Percentiles rank a stretch among this genome's conserved stretches.
These are phyloP conservation scores for Hypomecis punctinalis DNA, from an alignment of 2,888 invertebrate genomes.

Conservation along the genomic window DNA sequence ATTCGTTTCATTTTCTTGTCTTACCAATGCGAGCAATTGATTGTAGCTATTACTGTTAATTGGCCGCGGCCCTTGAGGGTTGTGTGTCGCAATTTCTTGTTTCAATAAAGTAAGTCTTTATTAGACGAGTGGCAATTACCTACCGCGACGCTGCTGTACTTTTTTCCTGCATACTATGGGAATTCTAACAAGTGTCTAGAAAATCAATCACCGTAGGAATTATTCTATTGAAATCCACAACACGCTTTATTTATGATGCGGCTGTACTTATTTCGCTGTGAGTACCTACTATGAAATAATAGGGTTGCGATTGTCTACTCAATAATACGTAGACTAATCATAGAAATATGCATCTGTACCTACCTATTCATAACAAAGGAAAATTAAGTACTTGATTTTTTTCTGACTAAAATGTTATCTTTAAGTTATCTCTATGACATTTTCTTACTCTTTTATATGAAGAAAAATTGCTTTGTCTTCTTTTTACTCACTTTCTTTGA, in stretches of 20 bases:
- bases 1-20: slow-evolving; percentile 53
- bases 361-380: too few species aligned
- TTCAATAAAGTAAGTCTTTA: slow-evolving; percentile 73
- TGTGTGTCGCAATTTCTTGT: slow-evolving; percentile 74
- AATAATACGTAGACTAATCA: too few species aligned
- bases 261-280: not conserved
- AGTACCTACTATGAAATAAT: not conserved
- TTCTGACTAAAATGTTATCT: too few species aligned
- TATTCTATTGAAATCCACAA: slow-evolving; percentile 40
- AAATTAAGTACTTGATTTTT: too few species aligned
- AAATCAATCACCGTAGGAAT: slow-evolving; percentile 69
- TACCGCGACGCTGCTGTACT: slow-evolving; percentile 52
- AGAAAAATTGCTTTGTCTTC: too few species aligned
- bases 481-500: too few species aligned
- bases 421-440: too few species aligned
- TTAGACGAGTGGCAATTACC: slow-evolving; percentile 67
- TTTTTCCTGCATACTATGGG: slow-evolving; percentile 64
- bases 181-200: slow-evolving; percentile 71
- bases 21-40: slow-evolving; percentile 63
- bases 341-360: too few species aligned
- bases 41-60: slow-evolving; percentile 65
- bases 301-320: not conserved
- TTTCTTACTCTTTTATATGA: too few species aligned
- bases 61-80: slow-evolving; percentile 61
- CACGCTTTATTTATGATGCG: slow-evolving; percentile 32